Evolutionary conservation across 2,113 vertebrate species (phyloP), one percentile per base, ranked within the genome.

Genomic region (Prunella himalayana): DNA sequence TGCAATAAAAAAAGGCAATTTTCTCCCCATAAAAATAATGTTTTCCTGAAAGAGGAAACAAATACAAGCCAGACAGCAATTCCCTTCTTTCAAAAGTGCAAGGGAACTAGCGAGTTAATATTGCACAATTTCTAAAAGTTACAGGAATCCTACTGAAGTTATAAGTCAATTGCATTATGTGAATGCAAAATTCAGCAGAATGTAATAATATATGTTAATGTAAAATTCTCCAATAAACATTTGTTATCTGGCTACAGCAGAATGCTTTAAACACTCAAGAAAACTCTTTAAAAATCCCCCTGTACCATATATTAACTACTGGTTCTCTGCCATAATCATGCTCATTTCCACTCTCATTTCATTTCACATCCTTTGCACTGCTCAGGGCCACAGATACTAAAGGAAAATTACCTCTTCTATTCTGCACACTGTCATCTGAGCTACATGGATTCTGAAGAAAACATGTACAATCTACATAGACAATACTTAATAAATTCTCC

Each of bases 381-480:
- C 24, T 70, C 54, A 80, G 66, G n/a, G 72, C 27, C 27, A 10
- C 11, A 80, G 33, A 45, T 2, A 33, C 23, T 16, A 6, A 82
- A 61, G 23, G 70, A 44, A 51, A 86, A 22, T 35, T 39, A 21
- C 24, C 18, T 53, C n/a, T 39, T 41, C 50, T 27, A 37, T 31
- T 68, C 22, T 9, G 6, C 28, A 39, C 16, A 4, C 7, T 20
- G 33, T 15, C 63, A 89, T 27, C 15, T 7, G 37, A 72, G 30
- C 31, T 85, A 64, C 35, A 80, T 6, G 28, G 11, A 56, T n/a
- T 49, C 18, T 28, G 64, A 57, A 60, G 25, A 84, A 63, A 90
- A 65, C 0, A 2, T 10, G 8, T 0, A 11, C 17, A 25, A 28
- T 5, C 9, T 1, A 47, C 19, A 23, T 4, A 7, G 7, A 35